phyloP scores from a whole-genome alignment of 2,888 invertebrate genomes.

The Eupithecia subfuscata region DNA sequence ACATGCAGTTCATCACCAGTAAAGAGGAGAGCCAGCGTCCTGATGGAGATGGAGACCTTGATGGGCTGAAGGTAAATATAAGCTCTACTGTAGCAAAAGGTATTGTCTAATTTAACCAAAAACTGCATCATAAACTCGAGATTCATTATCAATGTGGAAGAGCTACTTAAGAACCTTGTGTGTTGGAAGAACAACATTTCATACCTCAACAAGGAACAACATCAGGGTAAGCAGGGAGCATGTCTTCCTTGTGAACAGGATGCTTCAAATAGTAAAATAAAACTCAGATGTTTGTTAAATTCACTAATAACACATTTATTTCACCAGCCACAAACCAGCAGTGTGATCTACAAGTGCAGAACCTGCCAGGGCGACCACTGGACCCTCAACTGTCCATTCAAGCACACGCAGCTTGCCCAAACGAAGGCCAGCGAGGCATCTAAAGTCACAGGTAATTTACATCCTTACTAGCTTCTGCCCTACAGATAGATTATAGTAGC shows the following conservation, averaged over 20 bases:
- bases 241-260: neutral
- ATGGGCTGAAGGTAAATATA: constrained; percentile 88
- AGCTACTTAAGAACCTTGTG: neutral
- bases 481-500: too few species aligned
- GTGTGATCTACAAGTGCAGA: constrained; percentile 92
- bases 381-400: constrained; percentile 99
- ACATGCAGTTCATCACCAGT: constrained; percentile 95
- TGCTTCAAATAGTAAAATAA: neutral
- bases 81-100: constrained; percentile 1
- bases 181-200: neutral
- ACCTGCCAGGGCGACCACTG: constrained; percentile 98
- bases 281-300: neutral
- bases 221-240: neutral
- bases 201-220: neutral
- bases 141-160: neutral
- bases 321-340: constrained; percentile 80
- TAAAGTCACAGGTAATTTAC: constrained; percentile 65
- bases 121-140: neutral
- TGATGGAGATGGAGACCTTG: constrained; percentile 91
- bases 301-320: neutral
- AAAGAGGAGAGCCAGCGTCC: constrained; percentile 94
- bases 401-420: constrained; percentile 92
- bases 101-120: neutral
- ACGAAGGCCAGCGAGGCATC: constrained; percentile 82
- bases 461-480: neutral